Percentiles rank a stretch among this genome's conserved stretches.
phyloP scores from a whole-genome alignment of 1,140 invertebrate species.

The Globodera ellingtonae region DNA sequence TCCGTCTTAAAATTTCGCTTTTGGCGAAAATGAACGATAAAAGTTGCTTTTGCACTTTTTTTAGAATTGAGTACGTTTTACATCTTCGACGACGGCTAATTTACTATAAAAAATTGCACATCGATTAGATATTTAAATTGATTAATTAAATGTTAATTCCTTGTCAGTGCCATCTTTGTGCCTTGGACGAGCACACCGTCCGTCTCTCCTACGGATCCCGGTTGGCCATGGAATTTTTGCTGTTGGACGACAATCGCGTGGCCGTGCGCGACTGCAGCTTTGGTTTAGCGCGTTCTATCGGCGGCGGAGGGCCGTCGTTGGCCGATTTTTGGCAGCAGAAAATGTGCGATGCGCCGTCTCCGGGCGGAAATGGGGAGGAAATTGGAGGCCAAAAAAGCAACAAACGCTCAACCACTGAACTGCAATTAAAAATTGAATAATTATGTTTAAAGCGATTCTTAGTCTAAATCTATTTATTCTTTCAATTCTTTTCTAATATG shows the following conservation, averaged over 20 bases:
- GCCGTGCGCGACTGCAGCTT: conserved; percentile 33
- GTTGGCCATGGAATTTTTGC: conserved; percentile 35
- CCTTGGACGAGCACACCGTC: conserved; percentile 25
- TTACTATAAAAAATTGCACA: too few relatives aligned
- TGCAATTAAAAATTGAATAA: not conserved
- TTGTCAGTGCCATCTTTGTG: conserved; percentile 31
- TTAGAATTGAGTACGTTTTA: too few relatives aligned
- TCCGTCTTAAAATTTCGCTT: too few relatives aligned
- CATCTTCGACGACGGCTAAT: too few relatives aligned
- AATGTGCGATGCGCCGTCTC: not conserved
- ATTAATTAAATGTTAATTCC: not conserved
- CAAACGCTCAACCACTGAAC: not conserved
- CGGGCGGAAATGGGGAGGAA: not conserved
- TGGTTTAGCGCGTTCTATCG: not conserved
- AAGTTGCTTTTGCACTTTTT: too few relatives aligned
- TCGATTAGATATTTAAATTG: too few relatives aligned
- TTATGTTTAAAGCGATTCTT: not conserved
- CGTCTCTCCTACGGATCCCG: conserved; percentile 35
- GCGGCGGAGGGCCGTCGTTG: conserved; percentile 17
- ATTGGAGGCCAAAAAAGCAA: not conserved
- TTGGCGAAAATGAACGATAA: too few relatives aligned
- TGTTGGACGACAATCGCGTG: conserved; percentile 39
- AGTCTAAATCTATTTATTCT: not conserved
- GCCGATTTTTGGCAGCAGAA: conserved; percentile 11
- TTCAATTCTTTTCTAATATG: not conserved